phyloP scores from a whole-genome alignment of 2,888 invertebrate genomes.

The Myopa tessellatipennis region DNA sequence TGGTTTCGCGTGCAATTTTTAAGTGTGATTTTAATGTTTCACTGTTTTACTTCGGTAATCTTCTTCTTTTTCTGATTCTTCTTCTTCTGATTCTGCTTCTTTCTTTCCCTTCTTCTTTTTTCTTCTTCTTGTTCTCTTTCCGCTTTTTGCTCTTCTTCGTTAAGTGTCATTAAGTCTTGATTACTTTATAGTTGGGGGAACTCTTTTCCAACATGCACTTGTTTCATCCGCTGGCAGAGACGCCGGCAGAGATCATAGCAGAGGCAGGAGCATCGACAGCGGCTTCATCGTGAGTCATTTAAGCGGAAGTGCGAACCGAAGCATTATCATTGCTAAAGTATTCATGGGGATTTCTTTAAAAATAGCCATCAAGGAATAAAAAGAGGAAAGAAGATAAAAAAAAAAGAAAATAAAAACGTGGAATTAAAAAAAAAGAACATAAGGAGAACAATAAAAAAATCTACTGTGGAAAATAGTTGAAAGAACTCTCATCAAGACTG shows the following conservation, averaged over 20 bases:
- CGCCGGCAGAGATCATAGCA: too few relatives aligned
- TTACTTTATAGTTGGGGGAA: conserved; percentile 3
- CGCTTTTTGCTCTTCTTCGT: not conserved
- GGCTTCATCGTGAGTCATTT: conserved; percentile 6
- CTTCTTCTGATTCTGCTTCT: not conserved
- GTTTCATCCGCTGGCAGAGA: not conserved
- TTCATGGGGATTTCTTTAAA: not conserved
- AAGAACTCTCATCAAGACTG: too few relatives aligned
- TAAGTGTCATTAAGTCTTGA: conserved; percentile 13
- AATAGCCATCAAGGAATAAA: too few relatives aligned
- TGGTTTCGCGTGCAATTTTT: not conserved
- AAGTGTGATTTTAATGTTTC: conserved; percentile 3
- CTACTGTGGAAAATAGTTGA: too few relatives aligned
- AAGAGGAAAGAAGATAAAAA: too few relatives aligned
- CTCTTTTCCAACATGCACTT: not conserved
- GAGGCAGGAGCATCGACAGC: too few relatives aligned
- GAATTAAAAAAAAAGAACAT: too few relatives aligned
- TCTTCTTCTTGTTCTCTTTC: not conserved
- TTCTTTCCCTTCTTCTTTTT: not conserved
- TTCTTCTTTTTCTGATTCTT: not conserved
- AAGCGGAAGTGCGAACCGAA: conserved; percentile 5
- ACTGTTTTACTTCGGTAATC: not conserved
- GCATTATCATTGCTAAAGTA: not conserved
- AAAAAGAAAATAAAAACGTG: too few relatives aligned
- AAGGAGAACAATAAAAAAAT: too few relatives aligned